phyloP scores from a whole-genome alignment of 2,797 vertebrate genomes.

The Melanotaenia trifasciata region DNA sequence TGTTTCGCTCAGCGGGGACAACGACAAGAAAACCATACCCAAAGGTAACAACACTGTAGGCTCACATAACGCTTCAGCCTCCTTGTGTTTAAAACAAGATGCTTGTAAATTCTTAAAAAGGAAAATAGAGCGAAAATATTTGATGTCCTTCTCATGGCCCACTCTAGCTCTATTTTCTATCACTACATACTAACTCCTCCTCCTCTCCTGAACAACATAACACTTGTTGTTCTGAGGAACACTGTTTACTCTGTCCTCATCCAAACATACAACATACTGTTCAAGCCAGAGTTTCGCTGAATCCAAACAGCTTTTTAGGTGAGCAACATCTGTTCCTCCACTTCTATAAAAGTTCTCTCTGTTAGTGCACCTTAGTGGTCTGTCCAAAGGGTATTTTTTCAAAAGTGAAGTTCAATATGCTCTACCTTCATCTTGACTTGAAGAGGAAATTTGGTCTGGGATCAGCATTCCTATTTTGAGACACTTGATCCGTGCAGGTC shows the following conservation, averaged over 20 bases:
- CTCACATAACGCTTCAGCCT: not conserved
- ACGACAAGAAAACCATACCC: constrained; percentile 83
- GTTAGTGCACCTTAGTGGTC: not conserved
- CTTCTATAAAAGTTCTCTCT: not conserved
- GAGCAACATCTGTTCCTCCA: not conserved
- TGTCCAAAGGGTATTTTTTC: not conserved
- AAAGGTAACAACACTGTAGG: constrained; percentile 83
- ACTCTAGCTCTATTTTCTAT: not conserved
- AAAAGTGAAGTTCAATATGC: not conserved
- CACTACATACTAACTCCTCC: not conserved
- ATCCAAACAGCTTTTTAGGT: not conserved
- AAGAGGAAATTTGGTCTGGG: constrained; percentile 44
- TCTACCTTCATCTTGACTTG: constrained; percentile 20
- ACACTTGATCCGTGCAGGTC: constrained; percentile 55
- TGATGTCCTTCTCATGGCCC: not conserved
- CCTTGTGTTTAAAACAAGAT: constrained; percentile 20
- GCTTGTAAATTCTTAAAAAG: constrained; percentile 29
- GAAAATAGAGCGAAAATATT: not conserved
- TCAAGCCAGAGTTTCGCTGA: not conserved
- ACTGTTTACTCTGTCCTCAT: constrained; percentile 1
- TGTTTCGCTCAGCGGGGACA: constrained; percentile 78
- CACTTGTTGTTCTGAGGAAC: constrained; percentile 20
- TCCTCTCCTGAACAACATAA: constrained; percentile 1
- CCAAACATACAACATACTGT: constrained; percentile 12
- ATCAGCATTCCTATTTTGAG: constrained; percentile 54